Evolutionary conservation across 92 coral and sea anemone species (phyloP).

Genomic region (Actinostola sp.): DNA sequence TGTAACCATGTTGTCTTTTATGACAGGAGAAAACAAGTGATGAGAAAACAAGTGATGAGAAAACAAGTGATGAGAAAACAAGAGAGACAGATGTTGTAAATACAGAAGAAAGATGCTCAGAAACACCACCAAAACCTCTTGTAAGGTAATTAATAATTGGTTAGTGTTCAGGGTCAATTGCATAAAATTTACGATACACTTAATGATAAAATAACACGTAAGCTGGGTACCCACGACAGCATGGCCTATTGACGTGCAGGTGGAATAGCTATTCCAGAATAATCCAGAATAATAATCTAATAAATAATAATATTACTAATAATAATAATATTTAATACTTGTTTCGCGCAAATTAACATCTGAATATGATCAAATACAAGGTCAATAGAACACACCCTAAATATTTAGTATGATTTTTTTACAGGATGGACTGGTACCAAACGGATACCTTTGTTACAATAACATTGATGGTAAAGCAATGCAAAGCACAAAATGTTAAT

Average conservation of each 20-base stretch:
- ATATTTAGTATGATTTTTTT: neutral
- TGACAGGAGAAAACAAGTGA: neutral
- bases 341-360: neutral
- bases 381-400: neutral
- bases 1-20: too few relatives aligned
- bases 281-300: too few relatives aligned
- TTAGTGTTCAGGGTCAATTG: neutral
- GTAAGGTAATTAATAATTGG: neutral
- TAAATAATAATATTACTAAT: too few relatives aligned
- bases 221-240: neutral
- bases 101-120: neutral
- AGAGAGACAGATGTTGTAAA: neutral
- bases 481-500: conserved; percentile 76
- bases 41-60: conserved; percentile 2
- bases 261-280: too few relatives aligned
- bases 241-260: too few relatives aligned
- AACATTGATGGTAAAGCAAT: conserved; percentile 79
- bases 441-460: conserved; percentile 90
- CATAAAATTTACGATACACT: neutral
- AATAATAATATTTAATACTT: too few relatives aligned
- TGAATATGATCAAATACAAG: too few relatives aligned
- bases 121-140: neutral
- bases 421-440: conserved; percentile 96
- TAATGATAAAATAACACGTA: neutral
- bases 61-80: neutral